phyloP scores from a whole-genome alignment of 2,113 vertebrate species.

The Myotis davidii region DNA sequence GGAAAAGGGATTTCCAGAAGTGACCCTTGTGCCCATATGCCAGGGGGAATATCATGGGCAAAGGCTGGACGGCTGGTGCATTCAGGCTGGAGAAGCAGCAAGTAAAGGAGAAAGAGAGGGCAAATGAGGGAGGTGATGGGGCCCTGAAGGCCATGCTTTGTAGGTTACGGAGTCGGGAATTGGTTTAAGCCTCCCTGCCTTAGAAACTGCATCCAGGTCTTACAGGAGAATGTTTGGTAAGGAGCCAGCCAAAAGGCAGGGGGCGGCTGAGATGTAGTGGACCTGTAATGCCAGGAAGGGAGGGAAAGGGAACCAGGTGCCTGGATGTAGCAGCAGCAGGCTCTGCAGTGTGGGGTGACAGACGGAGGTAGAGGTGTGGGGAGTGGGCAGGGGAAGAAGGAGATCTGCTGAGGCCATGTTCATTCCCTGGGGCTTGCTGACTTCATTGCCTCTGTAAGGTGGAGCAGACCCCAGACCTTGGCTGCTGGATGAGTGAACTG shows the following conservation, averaged over 20 bases:
- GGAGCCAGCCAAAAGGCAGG: neutral
- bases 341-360: neutral
- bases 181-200: neutral
- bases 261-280: neutral
- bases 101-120: neutral
- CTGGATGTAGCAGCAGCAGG: neutral
- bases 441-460: neutral
- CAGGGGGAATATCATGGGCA: neutral
- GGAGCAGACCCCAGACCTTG: neutral
- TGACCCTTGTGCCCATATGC: neutral
- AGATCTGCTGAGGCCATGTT: neutral
- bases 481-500: neutral
- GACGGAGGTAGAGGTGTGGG: neutral
- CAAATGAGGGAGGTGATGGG: neutral
- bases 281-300: neutral
- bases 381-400: neutral
- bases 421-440: neutral
- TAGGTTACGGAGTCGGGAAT: neutral
- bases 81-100: neutral
- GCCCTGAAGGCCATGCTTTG: neutral
- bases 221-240: neutral
- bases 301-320: neutral
- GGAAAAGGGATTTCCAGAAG: neutral
- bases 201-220: neutral
- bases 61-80: neutral